Conservation (phyloP, 2,113 vertebrate genomes). For the Alaudala cheleensis region DNA sequence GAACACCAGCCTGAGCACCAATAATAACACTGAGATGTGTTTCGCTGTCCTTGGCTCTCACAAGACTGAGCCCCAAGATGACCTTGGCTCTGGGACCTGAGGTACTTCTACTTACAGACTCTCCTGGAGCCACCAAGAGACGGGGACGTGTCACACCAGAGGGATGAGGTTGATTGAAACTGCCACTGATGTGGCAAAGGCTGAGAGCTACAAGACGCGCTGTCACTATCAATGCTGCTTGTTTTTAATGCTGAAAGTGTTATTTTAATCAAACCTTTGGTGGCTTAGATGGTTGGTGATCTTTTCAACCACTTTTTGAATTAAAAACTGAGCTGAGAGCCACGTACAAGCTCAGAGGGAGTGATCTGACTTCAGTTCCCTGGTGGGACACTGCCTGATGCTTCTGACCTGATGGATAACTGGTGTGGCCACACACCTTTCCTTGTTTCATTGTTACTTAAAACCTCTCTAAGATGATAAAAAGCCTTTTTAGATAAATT, state of each 20-base stretch:
- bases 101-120: not conserved
- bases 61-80: not conserved
- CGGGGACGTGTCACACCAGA: not conserved
- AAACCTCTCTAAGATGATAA: not conserved
- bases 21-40: not conserved
- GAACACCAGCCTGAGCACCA: not conserved
- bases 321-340: not conserved
- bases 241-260: not conserved
- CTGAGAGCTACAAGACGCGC: not conserved
- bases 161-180: not conserved
- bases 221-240: not conserved
- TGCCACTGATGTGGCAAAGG: not conserved
- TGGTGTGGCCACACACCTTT: not conserved
- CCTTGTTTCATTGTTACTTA: not conserved
- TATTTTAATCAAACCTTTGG: not conserved
- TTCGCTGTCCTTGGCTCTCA: not conserved
- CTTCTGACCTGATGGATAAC: not conserved
- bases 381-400: not conserved
- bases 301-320: not conserved
- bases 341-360: rapidly evolving
- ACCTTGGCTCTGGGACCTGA: not conserved
- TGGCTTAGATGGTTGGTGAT: not conserved
- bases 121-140: not conserved
- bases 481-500: not conserved
- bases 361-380: not conserved